Base-by-base conservation (phyloP, 2,888 invertebrate species). In the Machimus atricapillus region DNA sequence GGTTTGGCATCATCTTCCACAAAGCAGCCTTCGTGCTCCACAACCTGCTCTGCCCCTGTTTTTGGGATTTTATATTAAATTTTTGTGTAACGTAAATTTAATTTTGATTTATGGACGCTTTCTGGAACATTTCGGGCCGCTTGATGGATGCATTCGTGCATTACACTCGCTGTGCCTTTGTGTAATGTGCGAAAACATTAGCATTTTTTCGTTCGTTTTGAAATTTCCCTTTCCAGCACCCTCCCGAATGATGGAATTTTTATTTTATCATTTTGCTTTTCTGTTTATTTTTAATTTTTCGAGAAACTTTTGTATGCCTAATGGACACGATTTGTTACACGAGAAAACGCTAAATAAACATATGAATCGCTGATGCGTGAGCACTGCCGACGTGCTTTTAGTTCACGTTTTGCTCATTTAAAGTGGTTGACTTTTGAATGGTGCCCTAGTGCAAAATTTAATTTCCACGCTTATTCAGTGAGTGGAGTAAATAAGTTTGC, bases 51-150 rank as follows among this genome's bases (percentile, higher is more conserved):
- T 27, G 66, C 66, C 52, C 19, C 27, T 27, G 23, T 66, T 46
- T 34, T 66, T 66, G 66, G 66, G 23, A 66, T 66, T 83, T 83
- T 66, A 82, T 83, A 83, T 83, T 83, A 83, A 43, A 83, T 52
- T 83, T 83, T 40, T 58, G 31, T 83, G 66, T 66, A 83, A 83
- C 66, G 82, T 8, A 66, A 66, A 83, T 83, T 83, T 83, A 83
- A 83, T 83, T 83, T 83, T 83, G 82, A 83, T 83, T 83, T 66
- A 83, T 83, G 23, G 23, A 19, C 12, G 31, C 37, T 66, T 83
- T 83, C 66, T 34, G n/a, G 40, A 16, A 83, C 66, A 83, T 83
- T 66, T n/a, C 40, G 9, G 58, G 37, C n/a, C n/a, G 23, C 31
- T 52, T 79, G 79, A 46, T 79, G 23, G 27, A 52, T 79, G 52